Evolutionary conservation across 2,888 invertebrate genomes (phyloP).

Genomic region (Pristionchus japonicus): DNA sequence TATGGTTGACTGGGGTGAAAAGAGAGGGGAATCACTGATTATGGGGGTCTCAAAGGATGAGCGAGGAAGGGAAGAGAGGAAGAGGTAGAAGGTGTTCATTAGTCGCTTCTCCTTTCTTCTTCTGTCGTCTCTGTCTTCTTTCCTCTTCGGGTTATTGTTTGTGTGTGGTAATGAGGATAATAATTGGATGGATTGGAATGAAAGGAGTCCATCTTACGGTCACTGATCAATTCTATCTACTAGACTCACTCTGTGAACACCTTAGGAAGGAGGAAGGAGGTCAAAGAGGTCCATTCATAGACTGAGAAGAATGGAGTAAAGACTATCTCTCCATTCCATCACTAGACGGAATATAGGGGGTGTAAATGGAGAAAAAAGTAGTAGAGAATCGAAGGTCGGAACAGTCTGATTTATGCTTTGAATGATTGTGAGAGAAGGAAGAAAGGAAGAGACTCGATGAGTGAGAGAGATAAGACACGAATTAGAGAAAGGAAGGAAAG

Average conservation of each 20-base stretch:
- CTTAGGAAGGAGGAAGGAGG: slow-evolving; percentile 8
- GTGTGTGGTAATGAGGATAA: background rate
- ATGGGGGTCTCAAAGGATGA: no score
- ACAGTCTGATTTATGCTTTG: slow-evolving; percentile 30
- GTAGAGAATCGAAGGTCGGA: background rate
- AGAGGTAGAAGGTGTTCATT: background rate
- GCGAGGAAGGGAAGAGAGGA: background rate
- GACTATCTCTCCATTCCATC: slow-evolving; percentile 5
- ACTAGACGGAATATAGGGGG: background rate
- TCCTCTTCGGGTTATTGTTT: background rate
- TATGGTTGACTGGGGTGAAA: background rate
- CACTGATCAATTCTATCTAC: background rate
- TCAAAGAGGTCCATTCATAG: background rate
- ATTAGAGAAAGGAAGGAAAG: background rate
- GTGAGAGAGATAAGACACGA: background rate
- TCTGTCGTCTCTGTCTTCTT: no score
- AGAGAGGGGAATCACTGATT: background rate
- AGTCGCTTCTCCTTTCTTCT: background rate
- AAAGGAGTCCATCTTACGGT: slow-evolving; percentile 23
- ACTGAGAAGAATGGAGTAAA: background rate
- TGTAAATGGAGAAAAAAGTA: background rate
- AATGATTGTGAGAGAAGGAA: background rate
- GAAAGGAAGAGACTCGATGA: background rate
- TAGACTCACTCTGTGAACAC: background rate
- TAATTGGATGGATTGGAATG: slow-evolving; percentile 6